Evolutionary conservation across 2,888 invertebrate species (phyloP).

Genomic region (Harpalus rufipes): DNA sequence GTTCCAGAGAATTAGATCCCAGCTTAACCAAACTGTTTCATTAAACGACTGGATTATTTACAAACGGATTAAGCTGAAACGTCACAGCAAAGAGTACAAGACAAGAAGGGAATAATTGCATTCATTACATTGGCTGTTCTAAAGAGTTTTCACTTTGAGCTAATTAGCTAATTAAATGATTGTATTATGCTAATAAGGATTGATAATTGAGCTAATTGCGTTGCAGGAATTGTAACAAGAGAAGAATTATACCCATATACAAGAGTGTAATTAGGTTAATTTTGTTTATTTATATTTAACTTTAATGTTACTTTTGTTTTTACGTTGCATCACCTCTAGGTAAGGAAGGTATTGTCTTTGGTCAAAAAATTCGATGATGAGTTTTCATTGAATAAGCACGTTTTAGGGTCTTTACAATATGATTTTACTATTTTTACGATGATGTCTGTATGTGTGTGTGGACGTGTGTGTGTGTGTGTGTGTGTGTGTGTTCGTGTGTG

Average conservation of each 20-base stretch:
- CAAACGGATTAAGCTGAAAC: slow-evolving; percentile 42
- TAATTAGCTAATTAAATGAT: slow-evolving; percentile 7
- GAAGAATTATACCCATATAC: neutral
- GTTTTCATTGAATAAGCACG: too few species aligned
- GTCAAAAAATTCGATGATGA: too few species aligned
- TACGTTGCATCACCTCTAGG: too few species aligned
- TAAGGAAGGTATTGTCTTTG: too few species aligned
- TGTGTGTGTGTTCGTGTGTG: too few species aligned
- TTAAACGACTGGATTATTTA: slow-evolving; percentile 53
- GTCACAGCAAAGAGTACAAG: slow-evolving; percentile 37
- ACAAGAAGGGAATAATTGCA: slow-evolving; percentile 30
- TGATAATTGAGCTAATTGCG: slow-evolving; percentile 6
- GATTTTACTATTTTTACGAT: too few species aligned
- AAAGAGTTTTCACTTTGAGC: slow-evolving; percentile 19
- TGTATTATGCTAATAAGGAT: slow-evolving; percentile 20
- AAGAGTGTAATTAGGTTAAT: neutral
- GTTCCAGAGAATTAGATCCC: slow-evolving; percentile 20
- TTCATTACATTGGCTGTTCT: neutral
- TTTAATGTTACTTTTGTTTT: too few species aligned
- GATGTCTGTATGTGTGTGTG: too few species aligned
- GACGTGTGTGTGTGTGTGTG: too few species aligned
- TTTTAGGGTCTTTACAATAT: too few species aligned
- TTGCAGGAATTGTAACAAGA: slow-evolving; percentile 8
- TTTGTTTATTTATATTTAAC: neutral
- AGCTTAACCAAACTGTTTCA: slow-evolving; percentile 43